These are phyloP conservation scores for Drosophila melanica DNA, from an alignment of 1,140 invertebrate species.

Conservation along the genomic window DNA sequence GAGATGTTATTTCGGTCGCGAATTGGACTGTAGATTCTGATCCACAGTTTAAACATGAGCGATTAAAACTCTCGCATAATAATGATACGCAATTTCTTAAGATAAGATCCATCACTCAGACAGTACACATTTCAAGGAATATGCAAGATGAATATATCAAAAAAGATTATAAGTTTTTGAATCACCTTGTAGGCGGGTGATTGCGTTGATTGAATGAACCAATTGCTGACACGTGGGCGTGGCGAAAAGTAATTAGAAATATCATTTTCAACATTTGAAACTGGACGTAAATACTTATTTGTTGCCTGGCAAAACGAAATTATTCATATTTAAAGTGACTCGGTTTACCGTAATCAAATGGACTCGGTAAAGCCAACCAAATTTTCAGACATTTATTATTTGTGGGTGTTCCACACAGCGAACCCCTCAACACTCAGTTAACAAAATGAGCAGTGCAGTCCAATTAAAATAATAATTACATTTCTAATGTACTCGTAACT, in stretches of 20 bases:
- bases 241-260: background rate
- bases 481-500: slow-evolving; percentile 75
- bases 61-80: background rate
- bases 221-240: too few relatives aligned
- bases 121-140: too few relatives aligned
- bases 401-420: slow-evolving; percentile 44
- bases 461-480: slow-evolving; percentile 84
- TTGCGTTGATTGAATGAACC: too few relatives aligned
- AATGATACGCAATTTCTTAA: too few relatives aligned
- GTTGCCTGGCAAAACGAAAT: slow-evolving; percentile 39
- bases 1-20: slow-evolving; percentile 36
- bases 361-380: slow-evolving; percentile 38
- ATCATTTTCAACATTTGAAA: background rate
- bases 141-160: too few relatives aligned
- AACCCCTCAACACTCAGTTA: slow-evolving; percentile 17
- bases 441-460: slow-evolving; percentile 70
- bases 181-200: too few relatives aligned
- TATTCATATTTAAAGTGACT: slow-evolving; percentile 75
- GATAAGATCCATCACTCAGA: too few relatives aligned
- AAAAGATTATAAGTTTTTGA: too few relatives aligned
- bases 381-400: slow-evolving; percentile 72
- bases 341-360: slow-evolving; percentile 70
- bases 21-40: slow-evolving; percentile 20
- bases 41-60: background rate
- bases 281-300: slow-evolving; percentile 42